Evolutionary conservation across 2,113 vertebrate genomes (phyloP).

Genomic region (Gambusia holbrooki): DNA sequence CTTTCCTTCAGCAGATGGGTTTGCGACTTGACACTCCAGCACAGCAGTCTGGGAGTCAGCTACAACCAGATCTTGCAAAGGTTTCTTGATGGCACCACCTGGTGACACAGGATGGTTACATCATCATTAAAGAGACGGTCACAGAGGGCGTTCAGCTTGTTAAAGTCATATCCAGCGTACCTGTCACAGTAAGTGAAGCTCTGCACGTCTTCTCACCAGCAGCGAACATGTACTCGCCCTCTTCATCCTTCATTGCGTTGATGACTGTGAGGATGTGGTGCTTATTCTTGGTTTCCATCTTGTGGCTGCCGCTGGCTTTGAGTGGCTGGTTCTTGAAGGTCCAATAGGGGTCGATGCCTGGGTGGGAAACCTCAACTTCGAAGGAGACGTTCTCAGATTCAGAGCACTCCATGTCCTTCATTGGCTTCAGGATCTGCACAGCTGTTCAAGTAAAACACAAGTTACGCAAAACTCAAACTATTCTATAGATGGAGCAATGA

Average conservation of each 20-base stretch:
- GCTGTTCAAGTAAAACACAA: conserved; percentile 35
- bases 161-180: conserved; percentile 69
- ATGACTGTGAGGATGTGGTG: conserved; percentile 87
- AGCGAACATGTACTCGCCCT: conserved; percentile 92
- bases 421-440: conserved; percentile 84
- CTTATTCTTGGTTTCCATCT: conserved; percentile 89
- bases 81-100: conserved; percentile 95
- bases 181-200: conserved; percentile 90
- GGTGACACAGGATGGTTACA: not conserved
- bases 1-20: conserved; percentile 86
- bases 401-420: conserved; percentile 88
- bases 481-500: too few species aligned
- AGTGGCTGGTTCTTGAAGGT: conserved; percentile 89
- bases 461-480: not conserved
- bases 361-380: conserved; percentile 92
- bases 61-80: conserved; percentile 89
- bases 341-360: conserved; percentile 92
- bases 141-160: not conserved
- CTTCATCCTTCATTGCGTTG: conserved; percentile 96
- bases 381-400: conserved; percentile 95
- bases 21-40: conserved; percentile 94
- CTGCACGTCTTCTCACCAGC: conserved; percentile 93
- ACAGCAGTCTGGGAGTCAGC: conserved; percentile 91
- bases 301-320: conserved; percentile 87
- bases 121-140: not conserved